Evolutionary conservation across 2,888 invertebrate genomes (phyloP).

Genomic region (Drosophila macrospina): DNA sequence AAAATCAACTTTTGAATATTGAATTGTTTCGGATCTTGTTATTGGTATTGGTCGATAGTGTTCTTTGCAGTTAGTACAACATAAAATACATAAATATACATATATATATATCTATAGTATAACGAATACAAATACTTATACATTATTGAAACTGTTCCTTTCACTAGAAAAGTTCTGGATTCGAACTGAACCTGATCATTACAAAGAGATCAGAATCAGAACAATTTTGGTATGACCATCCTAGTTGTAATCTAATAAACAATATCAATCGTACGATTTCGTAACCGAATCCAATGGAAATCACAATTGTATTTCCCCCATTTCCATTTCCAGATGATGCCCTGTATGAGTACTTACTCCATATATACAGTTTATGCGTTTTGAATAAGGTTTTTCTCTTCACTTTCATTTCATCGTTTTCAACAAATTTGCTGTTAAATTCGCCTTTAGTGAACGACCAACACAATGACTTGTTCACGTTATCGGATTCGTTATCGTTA

Average conservation of each 20-base stretch:
- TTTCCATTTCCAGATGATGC: conserved; percentile 30
- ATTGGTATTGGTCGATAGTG: conserved; percentile 69
- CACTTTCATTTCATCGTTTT: conserved; percentile 15
- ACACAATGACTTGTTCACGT: background rate
- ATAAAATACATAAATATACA: background rate
- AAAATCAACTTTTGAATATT: conserved; percentile 35
- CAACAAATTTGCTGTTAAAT: conserved; percentile 28
- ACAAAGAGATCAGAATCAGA: background rate
- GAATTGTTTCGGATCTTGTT: conserved; percentile 34
- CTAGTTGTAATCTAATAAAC: background rate
- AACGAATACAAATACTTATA: background rate
- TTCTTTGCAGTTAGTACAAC: conserved; percentile 20
- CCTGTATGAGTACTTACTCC: conserved; percentile 51
- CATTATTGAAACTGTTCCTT: background rate
- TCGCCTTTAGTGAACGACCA: conserved; percentile 6
- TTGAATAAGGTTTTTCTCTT: conserved; percentile 21
- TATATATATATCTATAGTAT: background rate
- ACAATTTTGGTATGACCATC: background rate
- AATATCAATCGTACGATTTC: background rate
- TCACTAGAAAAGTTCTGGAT: background rate
- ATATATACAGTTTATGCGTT: conserved; percentile 52
- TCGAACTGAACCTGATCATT: background rate
- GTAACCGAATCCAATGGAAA: conserved; percentile 5
- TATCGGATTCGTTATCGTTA: conserved; percentile 1
- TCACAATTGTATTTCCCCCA: background rate